Evolutionary conservation across 2,113 vertebrate species (phyloP), one percentile per base, ranked within the genome.

Genomic region (Cyrtonyx montezumae): DNA sequence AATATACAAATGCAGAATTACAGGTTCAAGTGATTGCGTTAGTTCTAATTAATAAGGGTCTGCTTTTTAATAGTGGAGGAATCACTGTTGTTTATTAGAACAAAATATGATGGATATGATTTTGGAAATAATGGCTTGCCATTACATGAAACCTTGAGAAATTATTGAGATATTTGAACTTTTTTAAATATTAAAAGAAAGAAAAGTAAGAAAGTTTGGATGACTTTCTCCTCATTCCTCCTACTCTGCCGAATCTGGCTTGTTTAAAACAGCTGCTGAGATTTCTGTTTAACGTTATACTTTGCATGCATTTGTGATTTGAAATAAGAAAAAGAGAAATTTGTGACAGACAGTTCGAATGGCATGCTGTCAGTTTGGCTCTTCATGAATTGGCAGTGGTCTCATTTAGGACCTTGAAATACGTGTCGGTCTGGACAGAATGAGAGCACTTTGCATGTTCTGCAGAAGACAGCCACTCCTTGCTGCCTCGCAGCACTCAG

Each of bases 351-450:
- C 98, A 98, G 98, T 95, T 98, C 98, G 98, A 99, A 95, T 98
- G 98, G 98, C 99, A 98, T 95, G 95, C 97, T 99, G 99, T 99
- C 99, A 99, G 98, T 95, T 95, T 96, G 97, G 97, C 97, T 97
- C 97, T 96, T 98, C 96, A 79, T 94, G 96, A 98, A 97, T 98
- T 97, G 98, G 98, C 98, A 98, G 95, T 97, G 97, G 98, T 98
- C 98, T 98, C 98, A 98, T 98, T 98, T 98, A 98, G 97, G 98
- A 97, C 97, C 97, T 97, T 98, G 97, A 98, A 97, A 96, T 96
- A 96, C 76, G 96, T 98, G 97, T 98, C 95, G 90, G 95, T 92
- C 96, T 94, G 98, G 98, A 98, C 98, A 98, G 98, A 98, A 98
- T 94, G 97, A 97, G 98, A 97, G 95, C 97, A 78, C 96, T 98